Evolutionary conservation across 2,888 invertebrate genomes (phyloP).

Genomic region (Himalopsyche japonica): DNA sequence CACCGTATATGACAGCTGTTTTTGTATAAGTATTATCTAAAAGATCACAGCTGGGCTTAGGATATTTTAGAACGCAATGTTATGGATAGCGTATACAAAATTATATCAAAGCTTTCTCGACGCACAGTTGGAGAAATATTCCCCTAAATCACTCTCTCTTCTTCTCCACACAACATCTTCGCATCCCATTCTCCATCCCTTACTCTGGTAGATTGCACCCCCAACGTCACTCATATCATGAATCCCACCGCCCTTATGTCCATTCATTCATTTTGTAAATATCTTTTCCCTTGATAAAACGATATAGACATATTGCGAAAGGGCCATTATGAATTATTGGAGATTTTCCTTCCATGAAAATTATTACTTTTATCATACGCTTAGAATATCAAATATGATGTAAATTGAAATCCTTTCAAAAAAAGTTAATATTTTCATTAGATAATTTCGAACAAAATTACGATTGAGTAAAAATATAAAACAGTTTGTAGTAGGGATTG

Average conservation of each 20-base stretch:
- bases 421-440: too few species aligned
- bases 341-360: background rate
- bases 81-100: too few species aligned
- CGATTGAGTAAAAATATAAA: too few species aligned
- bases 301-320: slow-evolving; percentile 15
- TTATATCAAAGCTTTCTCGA: background rate
- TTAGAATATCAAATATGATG: background rate
- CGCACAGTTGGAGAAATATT: background rate
- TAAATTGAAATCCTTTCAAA: too few species aligned
- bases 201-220: background rate
- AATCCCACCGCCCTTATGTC: background rate
- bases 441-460: too few species aligned
- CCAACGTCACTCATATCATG: slow-evolving; percentile 19
- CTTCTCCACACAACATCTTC: background rate
- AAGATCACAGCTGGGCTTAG: too few species aligned
- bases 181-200: slow-evolving; percentile 2
- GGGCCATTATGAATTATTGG: slow-evolving; percentile 2
- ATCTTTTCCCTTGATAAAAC: slow-evolving; percentile 20
- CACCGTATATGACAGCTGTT: too few species aligned
- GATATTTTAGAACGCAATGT: too few species aligned
- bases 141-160: background rate
- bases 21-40: too few species aligned
- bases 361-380: background rate
- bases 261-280: slow-evolving; percentile 33
- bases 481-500: too few species aligned